A percentile compares a stretch with the other conserved stretches of the same genome.
Evolutionary conservation across 2,113 vertebrate genomes (phyloP).

Genomic region (Aegithalos caudatus): DNA sequence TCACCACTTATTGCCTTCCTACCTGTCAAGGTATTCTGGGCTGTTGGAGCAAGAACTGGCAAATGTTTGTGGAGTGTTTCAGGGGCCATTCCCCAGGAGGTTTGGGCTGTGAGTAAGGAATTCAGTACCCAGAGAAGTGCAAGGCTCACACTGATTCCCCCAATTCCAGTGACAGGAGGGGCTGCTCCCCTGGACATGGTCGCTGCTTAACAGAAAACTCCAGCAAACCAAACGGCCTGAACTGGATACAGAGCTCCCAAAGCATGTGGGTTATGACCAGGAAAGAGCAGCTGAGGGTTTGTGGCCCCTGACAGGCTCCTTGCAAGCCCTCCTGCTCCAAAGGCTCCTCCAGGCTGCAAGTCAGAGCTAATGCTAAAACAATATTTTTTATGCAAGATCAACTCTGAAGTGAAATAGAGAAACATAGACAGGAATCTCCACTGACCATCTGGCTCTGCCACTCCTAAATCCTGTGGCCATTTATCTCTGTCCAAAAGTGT

Average conservation of each 20-base stretch:
- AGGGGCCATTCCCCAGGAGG: fast-evolving
- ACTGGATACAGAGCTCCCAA: background rate
- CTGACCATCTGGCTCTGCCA: slow-evolving; percentile 1
- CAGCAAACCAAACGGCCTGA: background rate
- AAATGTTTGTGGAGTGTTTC: background rate
- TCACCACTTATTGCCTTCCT: background rate
- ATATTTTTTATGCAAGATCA: slow-evolving; percentile 9
- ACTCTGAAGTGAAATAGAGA: background rate
- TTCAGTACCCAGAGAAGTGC: fast-evolving
- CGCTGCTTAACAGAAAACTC: background rate
- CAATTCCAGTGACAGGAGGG: background rate
- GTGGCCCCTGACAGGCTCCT: background rate
- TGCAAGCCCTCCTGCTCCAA: background rate
- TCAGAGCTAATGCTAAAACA: background rate
- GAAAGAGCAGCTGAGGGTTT: fast-evolving
- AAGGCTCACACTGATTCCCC: fast-evolving
- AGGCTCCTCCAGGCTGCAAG: background rate
- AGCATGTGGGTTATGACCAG: fast-evolving
- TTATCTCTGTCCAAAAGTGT: slow-evolving; percentile 40
- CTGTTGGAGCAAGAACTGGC: background rate
- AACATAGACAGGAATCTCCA: background rate
- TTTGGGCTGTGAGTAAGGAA: background rate
- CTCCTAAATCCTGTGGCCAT: background rate
- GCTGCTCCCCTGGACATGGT: background rate
- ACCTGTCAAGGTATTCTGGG: background rate